A percentile compares a stretch with the other conserved stretches of the same genome.
Evolutionary conservation across 2,797 vertebrate species (phyloP).

Genomic region (Hippocampus kuda): DNA sequence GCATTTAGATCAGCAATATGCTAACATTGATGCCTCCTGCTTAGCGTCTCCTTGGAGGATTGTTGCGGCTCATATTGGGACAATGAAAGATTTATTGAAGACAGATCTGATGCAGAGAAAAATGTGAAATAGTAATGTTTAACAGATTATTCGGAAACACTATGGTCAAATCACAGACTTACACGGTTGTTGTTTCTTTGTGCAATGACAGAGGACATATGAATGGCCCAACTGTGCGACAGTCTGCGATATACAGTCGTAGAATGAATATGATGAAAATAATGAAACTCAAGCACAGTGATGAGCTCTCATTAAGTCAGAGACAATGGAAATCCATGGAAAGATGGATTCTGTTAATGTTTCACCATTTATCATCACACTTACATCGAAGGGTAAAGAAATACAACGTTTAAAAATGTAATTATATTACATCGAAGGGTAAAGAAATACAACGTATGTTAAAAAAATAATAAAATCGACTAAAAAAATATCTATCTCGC

Average conservation of each 20-base stretch:
- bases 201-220: slow-evolving; percentile 38
- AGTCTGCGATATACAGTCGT: slow-evolving; percentile 18
- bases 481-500: too few species aligned
- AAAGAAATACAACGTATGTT: neutral
- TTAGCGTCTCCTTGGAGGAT: slow-evolving; percentile 37
- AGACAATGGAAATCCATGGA: slow-evolving; percentile 39
- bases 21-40: slow-evolving; percentile 45
- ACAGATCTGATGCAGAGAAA: slow-evolving; percentile 49
- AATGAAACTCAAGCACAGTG: slow-evolving; percentile 49
- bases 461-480: too few species aligned
- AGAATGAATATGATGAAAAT: slow-evolving; percentile 40
- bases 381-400: neutral
- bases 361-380: slow-evolving; percentile 2
- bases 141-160: slow-evolving; percentile 46
- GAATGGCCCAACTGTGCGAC: slow-evolving; percentile 38
- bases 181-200: slow-evolving; percentile 49
- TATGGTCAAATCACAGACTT: slow-evolving; percentile 49
- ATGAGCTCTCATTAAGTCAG: slow-evolving; percentile 45
- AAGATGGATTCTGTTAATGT: slow-evolving; percentile 32
- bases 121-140: slow-evolving; percentile 61
- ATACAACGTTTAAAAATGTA: too few species aligned
- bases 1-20: slow-evolving; percentile 53
- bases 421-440: neutral
- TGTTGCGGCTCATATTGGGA: slow-evolving; percentile 47
- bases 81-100: slow-evolving; percentile 55